Evolutionary conservation across 2,797 vertebrate genomes (phyloP), one percentile per base, ranked within the genome.

Genomic region (Harpagifer antarcticus): DNA sequence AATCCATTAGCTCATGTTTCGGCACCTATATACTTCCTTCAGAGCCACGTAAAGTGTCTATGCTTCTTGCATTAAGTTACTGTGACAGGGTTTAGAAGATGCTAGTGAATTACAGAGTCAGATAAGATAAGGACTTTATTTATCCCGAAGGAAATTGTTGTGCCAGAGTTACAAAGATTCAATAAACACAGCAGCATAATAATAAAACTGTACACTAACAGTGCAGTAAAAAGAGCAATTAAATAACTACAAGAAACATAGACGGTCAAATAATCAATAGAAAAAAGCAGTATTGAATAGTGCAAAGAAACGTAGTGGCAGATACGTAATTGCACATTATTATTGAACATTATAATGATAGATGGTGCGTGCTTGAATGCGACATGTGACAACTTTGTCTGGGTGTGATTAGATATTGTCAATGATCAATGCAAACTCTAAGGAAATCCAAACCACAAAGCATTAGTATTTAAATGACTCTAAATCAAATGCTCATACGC

Each of bases 1-100:
- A 67, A 53, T 69, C 60, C 49, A 79, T 79, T 85, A 76, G 68
- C 64, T 55, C 43, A 40, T 68, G 44, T 78, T 56, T 47, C 2
- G 0, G 57, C 62, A 59, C 44, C 14, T 50, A 20, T 11, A 40
- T 56, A 23, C 33, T 44, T 73, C 23, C 42, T 47, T 45, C 40
- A 56, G 42, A 75, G 37, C 15, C 31, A 45, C 0, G 3, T 40
- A 37, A 60, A 76, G 63, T 68, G 70, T 66, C 65, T 14, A 47
- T 60, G 42, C 40, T 19, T 62, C 42, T 63, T 69, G 60, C 54
- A 68, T 83, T 44, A 61, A n/a, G 49, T 72, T 78, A 64, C 72
- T 31, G 15, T 78, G 57, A 72, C 52, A 72, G n/a, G 17, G 15
- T 60, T 74, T 16, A 68, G n/a, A 1, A 57, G 45, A 20, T 9